Evolutionary conservation across 1,140 invertebrate genomes (phyloP).

Genomic region (Lepidurus arcticus): DNA sequence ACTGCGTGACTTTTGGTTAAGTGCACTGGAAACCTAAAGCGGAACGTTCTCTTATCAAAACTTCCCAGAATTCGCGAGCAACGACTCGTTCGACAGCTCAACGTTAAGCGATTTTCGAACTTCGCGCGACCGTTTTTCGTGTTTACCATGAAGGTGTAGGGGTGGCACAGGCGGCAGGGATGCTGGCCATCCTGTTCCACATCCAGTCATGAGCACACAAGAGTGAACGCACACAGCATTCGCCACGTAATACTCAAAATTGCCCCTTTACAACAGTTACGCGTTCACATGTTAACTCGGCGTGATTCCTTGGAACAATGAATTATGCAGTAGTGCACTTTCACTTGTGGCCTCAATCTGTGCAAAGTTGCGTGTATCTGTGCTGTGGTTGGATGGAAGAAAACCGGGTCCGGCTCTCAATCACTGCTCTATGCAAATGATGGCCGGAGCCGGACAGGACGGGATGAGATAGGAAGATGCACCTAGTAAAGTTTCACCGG

Average conservation of each 20-base stretch:
- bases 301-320: neutral
- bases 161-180: conserved; percentile 1
- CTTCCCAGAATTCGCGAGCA: neutral
- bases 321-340: neutral
- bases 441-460: neutral
- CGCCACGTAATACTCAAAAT: neutral
- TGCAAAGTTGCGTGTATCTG: neutral
- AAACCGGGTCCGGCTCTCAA: neutral
- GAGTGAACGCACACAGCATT: neutral
- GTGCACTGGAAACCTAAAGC: neutral
- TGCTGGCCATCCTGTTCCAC: neutral
- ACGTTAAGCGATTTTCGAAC: too few species aligned
- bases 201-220: neutral
- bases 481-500: neutral
- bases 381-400: neutral
- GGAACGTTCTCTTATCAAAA: neutral
- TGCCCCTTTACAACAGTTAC: neutral
- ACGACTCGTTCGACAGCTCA: too few species aligned
- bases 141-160: conserved; percentile 14
- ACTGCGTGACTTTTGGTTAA: neutral
- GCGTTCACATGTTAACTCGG: neutral
- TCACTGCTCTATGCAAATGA: conserved; percentile 10
- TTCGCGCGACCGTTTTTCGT: neutral
- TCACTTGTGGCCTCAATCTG: conserved; percentile 11
- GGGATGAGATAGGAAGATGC: neutral